These are phyloP conservation scores for Sciurus niger DNA, from an alignment of 2,113 vertebrate genomes.

Conservation along the genomic window DNA sequence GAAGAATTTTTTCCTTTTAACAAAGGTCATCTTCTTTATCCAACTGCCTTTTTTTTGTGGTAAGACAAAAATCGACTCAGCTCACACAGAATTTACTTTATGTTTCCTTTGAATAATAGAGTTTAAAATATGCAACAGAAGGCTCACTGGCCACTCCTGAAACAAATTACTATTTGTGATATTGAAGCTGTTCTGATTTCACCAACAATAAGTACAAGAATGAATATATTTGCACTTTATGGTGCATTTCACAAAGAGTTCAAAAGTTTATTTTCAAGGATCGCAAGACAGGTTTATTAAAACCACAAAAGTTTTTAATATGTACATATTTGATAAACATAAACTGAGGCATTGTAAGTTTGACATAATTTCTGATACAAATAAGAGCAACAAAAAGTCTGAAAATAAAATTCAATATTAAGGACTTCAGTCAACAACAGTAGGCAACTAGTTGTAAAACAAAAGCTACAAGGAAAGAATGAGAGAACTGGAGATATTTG, in stretches of 20 bases:
- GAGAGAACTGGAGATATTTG: not conserved
- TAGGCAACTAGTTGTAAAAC: not conserved
- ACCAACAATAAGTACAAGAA: slow-evolving; percentile 22
- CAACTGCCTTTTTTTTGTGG: slow-evolving; percentile 81
- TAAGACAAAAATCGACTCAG: slow-evolving; percentile 84
- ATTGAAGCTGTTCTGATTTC: slow-evolving; percentile 61
- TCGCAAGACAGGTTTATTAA: not conserved
- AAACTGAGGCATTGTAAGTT: slow-evolving; percentile 18
- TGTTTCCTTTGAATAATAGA: slow-evolving; percentile 68
- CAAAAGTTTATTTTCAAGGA: not conserved
- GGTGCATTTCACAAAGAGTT: not conserved
- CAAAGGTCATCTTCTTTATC: slow-evolving; percentile 87
- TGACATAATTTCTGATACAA: slow-evolving; percentile 10
- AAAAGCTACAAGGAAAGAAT: not conserved
- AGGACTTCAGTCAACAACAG: not conserved
- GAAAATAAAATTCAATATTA: slow-evolving; percentile 1
- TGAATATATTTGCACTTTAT: not conserved
- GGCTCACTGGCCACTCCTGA: slow-evolving; percentile 54
- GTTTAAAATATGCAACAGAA: slow-evolving; percentile 68
- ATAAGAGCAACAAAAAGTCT: not conserved
- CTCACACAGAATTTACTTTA: slow-evolving; percentile 80
- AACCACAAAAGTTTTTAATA: not conserved
- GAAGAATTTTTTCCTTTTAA: slow-evolving; percentile 83
- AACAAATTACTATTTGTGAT: slow-evolving; percentile 65
- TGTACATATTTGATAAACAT: not conserved